Percentiles rank a stretch among this genome's conserved stretches.
phyloP scores from a whole-genome alignment of 1,140 invertebrate genomes.

The Nephila pilipes region DNA sequence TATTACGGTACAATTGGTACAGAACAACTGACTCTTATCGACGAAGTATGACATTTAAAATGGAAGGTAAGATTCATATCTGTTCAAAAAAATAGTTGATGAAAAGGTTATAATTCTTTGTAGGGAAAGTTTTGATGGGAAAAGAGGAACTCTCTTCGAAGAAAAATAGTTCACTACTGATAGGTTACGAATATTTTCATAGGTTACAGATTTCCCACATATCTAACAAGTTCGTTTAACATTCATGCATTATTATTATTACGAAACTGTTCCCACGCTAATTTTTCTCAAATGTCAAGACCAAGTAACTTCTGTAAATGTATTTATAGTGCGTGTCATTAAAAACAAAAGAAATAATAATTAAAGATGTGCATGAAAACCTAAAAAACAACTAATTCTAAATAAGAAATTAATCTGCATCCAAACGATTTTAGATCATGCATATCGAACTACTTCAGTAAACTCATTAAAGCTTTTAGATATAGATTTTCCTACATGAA shows the following conservation, averaged over 20 bases:
- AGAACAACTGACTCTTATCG: no score
- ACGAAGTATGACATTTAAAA: no score
- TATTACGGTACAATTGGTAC: no score
- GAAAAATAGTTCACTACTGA: no score
- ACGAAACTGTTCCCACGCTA: slow-evolving; percentile 2
- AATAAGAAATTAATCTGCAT: neutral
- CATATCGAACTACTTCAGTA: neutral
- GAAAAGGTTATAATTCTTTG: no score
- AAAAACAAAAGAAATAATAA: slow-evolving; percentile 1
- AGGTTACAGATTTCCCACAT: neutral
- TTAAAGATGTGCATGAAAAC: neutral
- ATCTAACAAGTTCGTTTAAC: neutral
- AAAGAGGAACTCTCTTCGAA: no score
- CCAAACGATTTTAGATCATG: neutral
- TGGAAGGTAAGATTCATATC: no score
- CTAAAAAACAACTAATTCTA: neutral
- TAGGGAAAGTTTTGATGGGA: no score
- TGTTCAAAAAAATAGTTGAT: no score
- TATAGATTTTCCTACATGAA: slow-evolving; percentile 27
- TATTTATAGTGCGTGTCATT: neutral
- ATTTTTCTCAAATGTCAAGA: neutral
- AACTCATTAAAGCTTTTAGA: slow-evolving; percentile 27
- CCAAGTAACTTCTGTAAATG: neutral
- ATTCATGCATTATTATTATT: neutral
- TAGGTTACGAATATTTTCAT: neutral